Percentiles rank a stretch among this genome's conserved stretches.
Evolutionary conservation across 2,888 invertebrate species (phyloP).

Genomic region (Pteria penguin): DNA sequence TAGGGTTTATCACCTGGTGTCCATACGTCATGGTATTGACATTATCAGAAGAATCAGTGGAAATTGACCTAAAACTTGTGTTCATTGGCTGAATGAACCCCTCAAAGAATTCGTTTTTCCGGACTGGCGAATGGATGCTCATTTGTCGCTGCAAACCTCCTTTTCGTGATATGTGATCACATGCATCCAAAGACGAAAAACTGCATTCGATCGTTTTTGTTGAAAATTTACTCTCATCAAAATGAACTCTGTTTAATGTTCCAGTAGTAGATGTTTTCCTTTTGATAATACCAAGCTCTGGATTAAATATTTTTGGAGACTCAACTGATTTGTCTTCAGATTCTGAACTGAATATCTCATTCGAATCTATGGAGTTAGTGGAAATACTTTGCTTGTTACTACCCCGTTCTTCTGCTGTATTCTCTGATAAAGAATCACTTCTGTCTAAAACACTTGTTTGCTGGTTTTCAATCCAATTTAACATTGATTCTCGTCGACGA

Average conservation of each 20-base stretch:
- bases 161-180: not conserved
- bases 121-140: not conserved
- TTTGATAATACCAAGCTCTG: not conserved
- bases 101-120: not conserved
- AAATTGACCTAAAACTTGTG: conserved; percentile 20
- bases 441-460: not conserved
- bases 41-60: conserved; percentile 1
- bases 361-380: not conserved
- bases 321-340: not conserved
- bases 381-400: not conserved
- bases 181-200: not conserved
- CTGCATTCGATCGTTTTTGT: not conserved
- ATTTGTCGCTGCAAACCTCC: not conserved
- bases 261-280: not conserved
- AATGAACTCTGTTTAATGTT: not conserved
- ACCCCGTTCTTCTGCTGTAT: too few species aligned
- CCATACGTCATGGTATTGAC: conserved; percentile 16
- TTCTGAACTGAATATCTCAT: not conserved
- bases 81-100: not conserved
- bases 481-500: not conserved
- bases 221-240: not conserved
- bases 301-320: not conserved
- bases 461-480: not conserved
- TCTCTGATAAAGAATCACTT: too few species aligned
- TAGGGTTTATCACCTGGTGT: conserved; percentile 45